These are phyloP conservation scores for Onychomys torridus DNA, from an alignment of 2,797 vertebrate species.

Conservation along the genomic window DNA sequence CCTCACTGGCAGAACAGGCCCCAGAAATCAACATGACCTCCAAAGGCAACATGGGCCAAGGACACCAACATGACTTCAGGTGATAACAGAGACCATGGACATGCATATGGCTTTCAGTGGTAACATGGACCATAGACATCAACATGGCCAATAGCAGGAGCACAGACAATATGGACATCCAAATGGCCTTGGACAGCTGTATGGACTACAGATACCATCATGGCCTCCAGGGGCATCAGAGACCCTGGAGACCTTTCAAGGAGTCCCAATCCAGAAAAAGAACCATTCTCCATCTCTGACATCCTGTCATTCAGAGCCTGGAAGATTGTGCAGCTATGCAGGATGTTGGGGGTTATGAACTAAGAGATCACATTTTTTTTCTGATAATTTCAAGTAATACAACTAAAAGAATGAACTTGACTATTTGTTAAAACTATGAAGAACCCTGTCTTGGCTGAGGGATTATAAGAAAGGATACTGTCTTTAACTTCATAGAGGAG, in stretches of 20 bases:
- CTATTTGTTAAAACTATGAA: slow-evolving; percentile 27
- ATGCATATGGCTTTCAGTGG: too few species aligned
- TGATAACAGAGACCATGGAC: too few species aligned
- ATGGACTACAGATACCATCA: too few species aligned
- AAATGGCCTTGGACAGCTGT: too few species aligned
- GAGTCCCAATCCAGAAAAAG: background rate
- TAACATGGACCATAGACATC: too few species aligned
- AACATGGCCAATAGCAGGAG: too few species aligned
- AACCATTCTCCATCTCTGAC: background rate
- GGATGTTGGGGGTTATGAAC: background rate
- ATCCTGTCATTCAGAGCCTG: background rate
- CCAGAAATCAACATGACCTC: too few species aligned
- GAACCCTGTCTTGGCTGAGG: background rate
- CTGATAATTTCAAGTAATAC: slow-evolving; percentile 39
- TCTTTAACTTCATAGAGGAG: background rate
- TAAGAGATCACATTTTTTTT: background rate
- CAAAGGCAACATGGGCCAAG: too few species aligned
- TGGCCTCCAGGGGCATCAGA: background rate
- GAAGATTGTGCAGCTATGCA: background rate
- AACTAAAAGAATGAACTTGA: background rate
- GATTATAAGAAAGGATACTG: background rate
- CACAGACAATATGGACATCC: too few species aligned
- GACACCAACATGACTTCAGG: too few species aligned
- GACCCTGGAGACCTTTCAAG: background rate
- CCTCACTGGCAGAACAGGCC: too few species aligned